These are phyloP conservation scores for Hexactinellida sp. DNA, from an alignment of 37 sponge, comb jelly and placozoan genomes.

Conservation along the genomic window DNA sequence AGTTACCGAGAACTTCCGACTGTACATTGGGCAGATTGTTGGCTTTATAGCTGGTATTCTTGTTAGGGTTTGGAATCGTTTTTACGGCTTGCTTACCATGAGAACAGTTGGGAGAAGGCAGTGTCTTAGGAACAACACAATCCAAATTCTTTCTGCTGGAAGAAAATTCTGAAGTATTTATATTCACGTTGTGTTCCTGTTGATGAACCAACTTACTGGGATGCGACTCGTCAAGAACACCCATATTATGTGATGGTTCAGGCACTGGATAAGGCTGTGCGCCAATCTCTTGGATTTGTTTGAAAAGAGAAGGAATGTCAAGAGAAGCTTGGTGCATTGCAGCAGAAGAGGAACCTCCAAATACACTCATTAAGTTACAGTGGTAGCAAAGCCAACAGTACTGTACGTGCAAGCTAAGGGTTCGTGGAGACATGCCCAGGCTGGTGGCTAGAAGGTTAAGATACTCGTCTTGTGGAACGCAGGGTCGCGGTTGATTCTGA, in stretches of 20 bases:
- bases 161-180: background rate
- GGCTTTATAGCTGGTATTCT: background rate
- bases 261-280: background rate
- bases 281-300: background rate
- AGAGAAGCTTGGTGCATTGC: background rate
- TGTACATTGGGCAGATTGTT: background rate
- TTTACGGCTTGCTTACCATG: background rate
- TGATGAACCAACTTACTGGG: background rate
- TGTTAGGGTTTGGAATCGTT: background rate
- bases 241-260: background rate
- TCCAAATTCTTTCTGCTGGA: background rate
- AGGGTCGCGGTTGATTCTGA: background rate
- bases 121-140: no score
- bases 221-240: background rate
- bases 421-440: background rate
- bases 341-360: background rate
- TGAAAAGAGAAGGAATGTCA: background rate
- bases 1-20: background rate
- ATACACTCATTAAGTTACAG: background rate
- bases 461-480: background rate
- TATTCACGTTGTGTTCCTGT: background rate
- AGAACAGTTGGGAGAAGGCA: background rate
- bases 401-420: background rate
- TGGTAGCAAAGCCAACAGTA: conserved; percentile 1
- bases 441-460: background rate